A percentile compares a stretch with the other conserved stretches of the same genome.
Evolutionary conservation across 2,888 invertebrate species (phyloP).

Genomic region (Caenorhabditis japonica): DNA sequence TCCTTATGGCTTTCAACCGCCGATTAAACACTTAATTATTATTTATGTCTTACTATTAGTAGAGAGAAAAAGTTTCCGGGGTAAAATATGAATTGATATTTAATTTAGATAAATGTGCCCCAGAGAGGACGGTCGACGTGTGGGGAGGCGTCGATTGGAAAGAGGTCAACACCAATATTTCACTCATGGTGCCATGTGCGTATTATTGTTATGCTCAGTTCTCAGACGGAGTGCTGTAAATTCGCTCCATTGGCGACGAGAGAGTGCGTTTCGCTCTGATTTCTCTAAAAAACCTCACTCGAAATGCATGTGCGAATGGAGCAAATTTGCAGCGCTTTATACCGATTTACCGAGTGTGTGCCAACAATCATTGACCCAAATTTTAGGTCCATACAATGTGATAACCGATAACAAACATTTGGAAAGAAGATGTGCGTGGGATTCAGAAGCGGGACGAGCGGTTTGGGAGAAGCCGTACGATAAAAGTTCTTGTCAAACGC

Average conservation of each 20-base stretch:
- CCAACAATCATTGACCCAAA: neutral
- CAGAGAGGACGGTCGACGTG: conserved; percentile 68
- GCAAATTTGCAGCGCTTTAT: too few relatives aligned
- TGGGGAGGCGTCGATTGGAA: conserved; percentile 75
- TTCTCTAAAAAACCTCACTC: neutral
- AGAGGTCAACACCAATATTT: conserved; percentile 55
- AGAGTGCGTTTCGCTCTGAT: neutral
- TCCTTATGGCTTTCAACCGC: conserved; percentile 10
- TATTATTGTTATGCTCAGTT: too few relatives aligned
- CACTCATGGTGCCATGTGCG: conserved; percentile 53
- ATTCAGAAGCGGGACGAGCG: conserved; percentile 55
- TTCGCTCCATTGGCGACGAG: too few relatives aligned
- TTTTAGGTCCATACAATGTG: conserved; percentile 57
- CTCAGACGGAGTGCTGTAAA: too few relatives aligned
- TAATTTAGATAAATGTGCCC: conserved; percentile 65
- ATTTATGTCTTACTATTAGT: conserved; percentile 19
- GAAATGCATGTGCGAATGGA: neutral
- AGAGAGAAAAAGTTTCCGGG: conserved; percentile 13
- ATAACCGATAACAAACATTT: conserved; percentile 52
- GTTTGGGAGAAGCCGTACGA: conserved; percentile 56
- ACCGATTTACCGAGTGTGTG: neutral
- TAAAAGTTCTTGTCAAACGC: conserved; percentile 56
- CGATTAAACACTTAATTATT: conserved; percentile 43
- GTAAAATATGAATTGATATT: too few relatives aligned
- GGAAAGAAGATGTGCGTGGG: conserved; percentile 60